A percentile compares a stretch with the other conserved stretches of the same genome.
Conservation (phyloP, 2,113 vertebrate genomes). For the Rafetus swinhoei region DNA sequence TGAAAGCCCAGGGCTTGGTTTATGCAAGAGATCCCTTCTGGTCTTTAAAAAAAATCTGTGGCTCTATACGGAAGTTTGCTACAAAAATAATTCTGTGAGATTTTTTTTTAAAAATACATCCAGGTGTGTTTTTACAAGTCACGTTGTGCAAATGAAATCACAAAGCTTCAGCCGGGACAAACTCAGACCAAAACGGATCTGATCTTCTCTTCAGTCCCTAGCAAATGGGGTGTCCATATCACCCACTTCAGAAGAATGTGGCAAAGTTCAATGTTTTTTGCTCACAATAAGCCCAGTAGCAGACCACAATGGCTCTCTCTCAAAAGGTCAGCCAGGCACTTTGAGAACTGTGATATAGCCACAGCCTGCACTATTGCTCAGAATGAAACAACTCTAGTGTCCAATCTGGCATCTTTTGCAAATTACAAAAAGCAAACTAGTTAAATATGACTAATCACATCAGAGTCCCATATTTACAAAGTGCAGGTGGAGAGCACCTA, state of each 20-base stretch:
- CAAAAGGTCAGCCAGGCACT: constrained; percentile 57
- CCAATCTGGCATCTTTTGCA: constrained; percentile 50
- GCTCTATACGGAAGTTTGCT: too few relatives aligned
- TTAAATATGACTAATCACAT: constrained; percentile 47
- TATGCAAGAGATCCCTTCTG: not conserved
- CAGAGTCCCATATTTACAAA: constrained; percentile 44
- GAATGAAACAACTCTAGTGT: constrained; percentile 10
- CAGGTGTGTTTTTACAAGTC: constrained; percentile 30
- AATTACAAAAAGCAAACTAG: constrained; percentile 40
- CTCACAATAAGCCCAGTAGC: constrained; percentile 48
- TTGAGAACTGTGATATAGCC: constrained; percentile 29
- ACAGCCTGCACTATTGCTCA: constrained; percentile 58
- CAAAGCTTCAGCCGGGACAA: not conserved
- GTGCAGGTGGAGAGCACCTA: not conserved
- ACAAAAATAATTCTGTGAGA: not conserved
- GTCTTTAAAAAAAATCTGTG: not conserved
- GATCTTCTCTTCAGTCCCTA: constrained; percentile 23
- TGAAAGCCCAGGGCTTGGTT: not conserved
- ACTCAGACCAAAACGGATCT: constrained; percentile 18
- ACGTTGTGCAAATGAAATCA: constrained; percentile 47
- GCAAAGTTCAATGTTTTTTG: constrained; percentile 2
- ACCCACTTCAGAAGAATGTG: constrained; percentile 52
- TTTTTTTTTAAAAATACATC: not conserved
- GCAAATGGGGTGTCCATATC: constrained; percentile 3
- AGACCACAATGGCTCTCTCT: constrained; percentile 60